Percentiles rank a stretch among this genome's conserved stretches.
Conservation (phyloP, 1,140 invertebrate species). For the Brevipalpus yothersi region DNA sequence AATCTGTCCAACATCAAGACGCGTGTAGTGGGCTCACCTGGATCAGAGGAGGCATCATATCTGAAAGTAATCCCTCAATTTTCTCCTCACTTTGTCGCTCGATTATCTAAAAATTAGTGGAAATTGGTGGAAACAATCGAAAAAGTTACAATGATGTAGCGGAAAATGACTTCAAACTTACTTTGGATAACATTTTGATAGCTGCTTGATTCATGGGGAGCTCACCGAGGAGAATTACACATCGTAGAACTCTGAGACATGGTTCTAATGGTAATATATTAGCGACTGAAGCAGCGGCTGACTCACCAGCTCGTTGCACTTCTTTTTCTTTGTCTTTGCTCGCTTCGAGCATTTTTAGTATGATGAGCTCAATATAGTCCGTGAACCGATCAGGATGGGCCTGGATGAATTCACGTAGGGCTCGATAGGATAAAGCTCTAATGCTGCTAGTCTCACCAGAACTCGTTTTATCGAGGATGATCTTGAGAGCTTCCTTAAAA, state of each 20-base stretch:
- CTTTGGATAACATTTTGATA: slow-evolving; percentile 71
- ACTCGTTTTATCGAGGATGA: slow-evolving; percentile 2
- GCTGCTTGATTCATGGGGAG: slow-evolving; percentile 67
- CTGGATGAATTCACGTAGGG: slow-evolving; percentile 52
- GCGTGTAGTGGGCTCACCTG: slow-evolving; percentile 28
- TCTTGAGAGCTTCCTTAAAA: slow-evolving; percentile 2
- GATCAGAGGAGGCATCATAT: slow-evolving; percentile 63
- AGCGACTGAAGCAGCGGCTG: slow-evolving; percentile 42
- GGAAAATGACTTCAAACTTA: slow-evolving; percentile 18
- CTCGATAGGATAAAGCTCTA: slow-evolving; percentile 38
- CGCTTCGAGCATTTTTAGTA: slow-evolving; percentile 57
- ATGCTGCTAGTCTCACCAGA: slow-evolving; percentile 12
- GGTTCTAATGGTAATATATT: slow-evolving; percentile 39
- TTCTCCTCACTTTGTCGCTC: slow-evolving; percentile 22
- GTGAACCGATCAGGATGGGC: slow-evolving; percentile 47
- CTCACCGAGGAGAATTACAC: slow-evolving; percentile 56
- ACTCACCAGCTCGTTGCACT: slow-evolving; percentile 33
- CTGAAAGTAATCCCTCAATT: slow-evolving; percentile 37
- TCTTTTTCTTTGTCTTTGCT: slow-evolving; percentile 50
- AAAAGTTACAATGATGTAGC: background rate
- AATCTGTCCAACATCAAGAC: background rate
- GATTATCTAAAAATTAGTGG: slow-evolving; percentile 12
- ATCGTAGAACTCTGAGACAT: slow-evolving; percentile 38
- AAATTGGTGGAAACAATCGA: background rate
- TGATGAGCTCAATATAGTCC: slow-evolving; percentile 60